phyloP scores from a whole-genome alignment of 2,797 vertebrate species.

The Phalanger gymnotis region DNA sequence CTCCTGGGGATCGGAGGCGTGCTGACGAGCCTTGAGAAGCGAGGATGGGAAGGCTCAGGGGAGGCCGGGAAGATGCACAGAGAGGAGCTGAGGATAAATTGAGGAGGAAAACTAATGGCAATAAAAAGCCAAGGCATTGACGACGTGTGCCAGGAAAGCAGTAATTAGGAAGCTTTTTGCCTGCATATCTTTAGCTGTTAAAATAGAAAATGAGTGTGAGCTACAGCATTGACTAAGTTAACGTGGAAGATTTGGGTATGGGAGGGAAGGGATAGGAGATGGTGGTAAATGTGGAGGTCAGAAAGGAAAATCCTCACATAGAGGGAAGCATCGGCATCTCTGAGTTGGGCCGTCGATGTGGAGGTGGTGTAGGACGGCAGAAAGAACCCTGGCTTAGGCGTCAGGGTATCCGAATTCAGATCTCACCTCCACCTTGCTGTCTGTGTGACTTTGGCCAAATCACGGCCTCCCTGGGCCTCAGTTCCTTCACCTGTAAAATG shows the following conservation, averaged over 20 bases:
- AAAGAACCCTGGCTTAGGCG: background rate
- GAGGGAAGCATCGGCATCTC: background rate
- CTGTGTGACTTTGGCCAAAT: no score
- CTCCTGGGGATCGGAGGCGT: slow-evolving; percentile 86
- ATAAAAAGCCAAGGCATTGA: slow-evolving; percentile 86
- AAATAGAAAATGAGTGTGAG: slow-evolving; percentile 80
- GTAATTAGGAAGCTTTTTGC: slow-evolving; percentile 89
- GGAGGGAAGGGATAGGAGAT: background rate
- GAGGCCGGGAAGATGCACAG: slow-evolving; percentile 84
- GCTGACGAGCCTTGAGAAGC: slow-evolving; percentile 86
- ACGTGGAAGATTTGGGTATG: background rate
- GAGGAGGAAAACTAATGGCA: slow-evolving; percentile 88
- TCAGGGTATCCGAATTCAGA: background rate
- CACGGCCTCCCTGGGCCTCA: background rate
- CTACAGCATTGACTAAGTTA: slow-evolving; percentile 34
- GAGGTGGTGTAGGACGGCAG: fast-evolving
- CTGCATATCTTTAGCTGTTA: slow-evolving; percentile 86
- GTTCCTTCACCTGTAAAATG: background rate
- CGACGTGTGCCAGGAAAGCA: slow-evolving; percentile 86
- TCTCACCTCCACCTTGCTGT: background rate
- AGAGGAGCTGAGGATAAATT: slow-evolving; percentile 90
- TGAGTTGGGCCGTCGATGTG: background rate
- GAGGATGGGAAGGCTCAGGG: slow-evolving; percentile 85
- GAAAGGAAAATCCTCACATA: no score
- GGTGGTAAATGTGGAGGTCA: fast-evolving